Conservation (phyloP, 2,888 invertebrate species). For the Limnephilus lunatus region DNA sequence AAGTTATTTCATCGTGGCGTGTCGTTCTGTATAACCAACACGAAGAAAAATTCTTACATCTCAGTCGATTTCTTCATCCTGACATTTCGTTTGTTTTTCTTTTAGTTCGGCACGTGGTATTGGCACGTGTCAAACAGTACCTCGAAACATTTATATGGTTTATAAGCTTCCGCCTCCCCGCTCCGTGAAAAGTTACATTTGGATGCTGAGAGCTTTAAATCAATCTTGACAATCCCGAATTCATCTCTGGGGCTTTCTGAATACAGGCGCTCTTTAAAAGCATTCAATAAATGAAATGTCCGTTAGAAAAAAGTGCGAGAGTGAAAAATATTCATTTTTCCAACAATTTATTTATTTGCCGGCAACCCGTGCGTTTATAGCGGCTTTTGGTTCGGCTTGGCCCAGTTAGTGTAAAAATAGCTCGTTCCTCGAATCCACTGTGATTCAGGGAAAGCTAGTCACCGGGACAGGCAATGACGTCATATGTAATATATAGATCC, state of each 20-base stretch:
- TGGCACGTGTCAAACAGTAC: background rate
- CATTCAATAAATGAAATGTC: constrained; percentile 2
- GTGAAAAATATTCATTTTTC: background rate
- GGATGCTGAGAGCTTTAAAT: constrained; percentile 2
- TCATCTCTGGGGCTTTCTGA: background rate
- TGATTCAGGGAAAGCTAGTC: too few species aligned
- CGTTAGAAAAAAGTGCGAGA: background rate
- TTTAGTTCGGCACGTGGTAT: constrained; percentile 2
- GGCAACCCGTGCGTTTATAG: too few species aligned
- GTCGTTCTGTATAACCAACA: background rate
- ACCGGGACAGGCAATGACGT: too few species aligned
- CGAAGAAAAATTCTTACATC: background rate
- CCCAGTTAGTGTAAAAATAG: too few species aligned
- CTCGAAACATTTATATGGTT: background rate
- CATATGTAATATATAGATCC: too few species aligned
- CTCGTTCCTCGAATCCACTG: too few species aligned
- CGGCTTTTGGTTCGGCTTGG: too few species aligned
- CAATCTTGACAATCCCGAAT: background rate
- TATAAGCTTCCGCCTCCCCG: background rate
- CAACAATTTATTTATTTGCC: too few species aligned
- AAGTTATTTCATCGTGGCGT: background rate
- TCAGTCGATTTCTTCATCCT: background rate
- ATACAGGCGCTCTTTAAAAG: background rate
- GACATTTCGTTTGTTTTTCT: background rate
- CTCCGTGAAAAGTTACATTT: background rate